These are phyloP conservation scores for Tolmerus cingulatus DNA, from an alignment of 2,888 invertebrate species.

Conservation along the genomic window DNA sequence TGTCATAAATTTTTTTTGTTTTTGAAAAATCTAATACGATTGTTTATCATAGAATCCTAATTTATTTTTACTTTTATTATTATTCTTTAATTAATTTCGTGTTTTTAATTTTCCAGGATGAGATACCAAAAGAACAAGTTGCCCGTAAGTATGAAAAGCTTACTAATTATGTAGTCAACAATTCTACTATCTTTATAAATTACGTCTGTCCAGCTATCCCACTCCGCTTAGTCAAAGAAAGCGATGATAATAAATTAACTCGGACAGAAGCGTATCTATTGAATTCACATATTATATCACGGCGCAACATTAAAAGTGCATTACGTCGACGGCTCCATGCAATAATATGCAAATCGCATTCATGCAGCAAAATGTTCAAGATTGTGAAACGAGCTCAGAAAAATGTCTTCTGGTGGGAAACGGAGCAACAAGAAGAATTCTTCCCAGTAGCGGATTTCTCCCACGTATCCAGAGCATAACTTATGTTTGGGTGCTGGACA, in stretches of 20 bases:
- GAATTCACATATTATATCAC: background rate
- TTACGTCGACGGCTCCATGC: slow-evolving; percentile 2
- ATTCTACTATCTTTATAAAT: background rate
- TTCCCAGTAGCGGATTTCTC: background rate
- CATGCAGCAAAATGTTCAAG: background rate
- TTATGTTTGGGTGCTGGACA: background rate
- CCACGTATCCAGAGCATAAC: background rate
- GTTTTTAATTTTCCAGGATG: slow-evolving; percentile 12
- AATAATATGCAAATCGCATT: slow-evolving; percentile 22
- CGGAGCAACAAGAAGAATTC: background rate
- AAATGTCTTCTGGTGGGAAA: background rate
- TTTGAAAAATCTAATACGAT: too few species aligned
- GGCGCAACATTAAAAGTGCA: slow-evolving; percentile 21
- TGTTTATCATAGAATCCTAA: background rate
- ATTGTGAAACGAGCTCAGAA: background rate
- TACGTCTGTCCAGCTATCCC: background rate
- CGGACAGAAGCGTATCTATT: background rate
- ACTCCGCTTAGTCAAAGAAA: background rate
- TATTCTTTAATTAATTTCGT: background rate
- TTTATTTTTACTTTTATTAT: background rate
- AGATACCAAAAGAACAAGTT: slow-evolving; percentile 41
- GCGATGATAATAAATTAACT: background rate
- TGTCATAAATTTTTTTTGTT: too few species aligned
- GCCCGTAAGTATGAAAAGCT: slow-evolving; percentile 19
- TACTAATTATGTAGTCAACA: background rate